Base-by-base conservation (phyloP, 1,140 invertebrate species). In the Chelonus insularis region DNA sequence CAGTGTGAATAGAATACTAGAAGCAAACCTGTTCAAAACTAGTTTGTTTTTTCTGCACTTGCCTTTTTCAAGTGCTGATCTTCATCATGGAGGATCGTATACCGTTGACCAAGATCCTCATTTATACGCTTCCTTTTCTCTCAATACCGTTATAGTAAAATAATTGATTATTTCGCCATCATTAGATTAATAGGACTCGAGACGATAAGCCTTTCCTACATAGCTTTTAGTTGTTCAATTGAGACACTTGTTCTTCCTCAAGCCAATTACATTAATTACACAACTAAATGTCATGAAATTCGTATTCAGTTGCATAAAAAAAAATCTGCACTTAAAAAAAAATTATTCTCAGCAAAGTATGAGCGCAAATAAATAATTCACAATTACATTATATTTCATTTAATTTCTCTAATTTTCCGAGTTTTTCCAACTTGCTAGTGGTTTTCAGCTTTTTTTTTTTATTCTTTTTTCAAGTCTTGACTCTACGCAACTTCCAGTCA, bases 301-400 rank as follows among this genome's bases (percentile, higher is more conserved):
- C 25, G 25, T 29, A 29, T 7, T 29, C 7, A 29, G 7, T 29
- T 29, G 7, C 25, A 29, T 29, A 4, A 4, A 29, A 29, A 3
- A 29, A 29, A 29, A 29, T 4, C 7, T 14, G 23, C 14, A 57
- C 20, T 34, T 2, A 36, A 16, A 14, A 6, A 11, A 6, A 4
- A 55, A 18, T 1, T 7, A 11, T 34, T 34, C 11, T 34, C 6
- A 34, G 1, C 6, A 34, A 34, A 34, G 11, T 14, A 4, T 12
- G n/a, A 11, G 23, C 6, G 18, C 1, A 37, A 57, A 32, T 16
- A 59, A 72, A 73, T 72, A 70, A 70, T 72, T 70, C 67, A 72
- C 70, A 65, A 57, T 68, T 70, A 67, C 70, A 70, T 72, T 73
- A 69, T 68, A 67, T 67, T 69, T 64, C 68, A 70, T 72, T 73